phyloP scores from a whole-genome alignment of 1,140 invertebrate species.

The Drosophila grimshawi region DNA sequence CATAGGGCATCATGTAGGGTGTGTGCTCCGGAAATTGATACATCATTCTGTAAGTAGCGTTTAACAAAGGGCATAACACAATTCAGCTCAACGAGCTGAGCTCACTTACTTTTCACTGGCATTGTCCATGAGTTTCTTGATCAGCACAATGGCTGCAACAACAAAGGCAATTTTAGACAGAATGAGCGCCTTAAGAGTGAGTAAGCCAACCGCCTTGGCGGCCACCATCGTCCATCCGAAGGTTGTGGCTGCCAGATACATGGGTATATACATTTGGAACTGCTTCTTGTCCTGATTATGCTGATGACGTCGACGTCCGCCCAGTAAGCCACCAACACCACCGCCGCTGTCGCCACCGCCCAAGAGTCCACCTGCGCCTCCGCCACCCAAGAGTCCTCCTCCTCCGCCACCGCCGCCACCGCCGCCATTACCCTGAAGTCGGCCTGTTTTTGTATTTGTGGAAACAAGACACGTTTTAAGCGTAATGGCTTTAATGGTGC shows the following conservation, averaged over 20 bases:
- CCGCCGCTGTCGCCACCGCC: conserved; percentile 32
- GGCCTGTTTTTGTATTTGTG: conserved; percentile 52
- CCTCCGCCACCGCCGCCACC: conserved; percentile 51
- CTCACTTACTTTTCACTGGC: conserved; percentile 74
- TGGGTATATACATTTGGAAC: conserved; percentile 86
- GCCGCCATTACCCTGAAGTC: conserved; percentile 63
- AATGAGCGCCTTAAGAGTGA: conserved; percentile 87
- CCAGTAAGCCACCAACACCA: conserved; percentile 84
- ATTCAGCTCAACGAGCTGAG: too few relatives aligned
- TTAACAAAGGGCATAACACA: not conserved
- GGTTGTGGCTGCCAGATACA: conserved; percentile 87
- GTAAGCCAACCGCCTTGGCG: conserved; percentile 86
- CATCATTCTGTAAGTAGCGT: conserved; percentile 62
- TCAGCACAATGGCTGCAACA: conserved; percentile 86
- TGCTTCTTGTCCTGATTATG: conserved; percentile 85
- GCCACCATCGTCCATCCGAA: conserved; percentile 86
- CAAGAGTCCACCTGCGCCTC: conserved; percentile 29
- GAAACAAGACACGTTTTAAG: conserved; percentile 72
- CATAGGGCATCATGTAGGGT: conserved; percentile 84
- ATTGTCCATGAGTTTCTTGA: conserved; percentile 86
- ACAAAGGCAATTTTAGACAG: conserved; percentile 87
- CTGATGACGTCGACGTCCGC: conserved; percentile 51
- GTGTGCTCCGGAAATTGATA: conserved; percentile 80
- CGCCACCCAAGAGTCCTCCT: conserved; percentile 38
- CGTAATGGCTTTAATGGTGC: conserved; percentile 61